Percentiles rank a stretch among this genome's conserved stretches.
Evolutionary conservation across 2,797 vertebrate species (phyloP).

Genomic region (Arnoldichthys spilopterus): DNA sequence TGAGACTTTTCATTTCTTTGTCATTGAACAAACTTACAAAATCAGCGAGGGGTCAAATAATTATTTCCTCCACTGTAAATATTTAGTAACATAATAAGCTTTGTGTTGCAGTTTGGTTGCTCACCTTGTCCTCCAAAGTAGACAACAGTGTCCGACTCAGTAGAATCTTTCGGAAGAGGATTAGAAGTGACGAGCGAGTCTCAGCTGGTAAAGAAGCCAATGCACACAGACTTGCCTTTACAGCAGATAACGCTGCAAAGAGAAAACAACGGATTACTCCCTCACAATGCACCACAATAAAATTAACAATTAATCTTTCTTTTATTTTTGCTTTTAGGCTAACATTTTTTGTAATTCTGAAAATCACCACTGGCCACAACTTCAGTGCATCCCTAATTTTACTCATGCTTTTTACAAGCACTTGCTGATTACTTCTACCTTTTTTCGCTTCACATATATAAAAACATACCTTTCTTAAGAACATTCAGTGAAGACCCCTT

Average conservation of each 20-base stretch:
- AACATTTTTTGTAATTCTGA: no score
- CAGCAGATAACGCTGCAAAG: conserved; percentile 6
- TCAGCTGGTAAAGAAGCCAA: conserved; percentile 14
- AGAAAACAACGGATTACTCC: not conserved
- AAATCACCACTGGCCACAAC: no score
- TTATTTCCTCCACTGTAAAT: no score
- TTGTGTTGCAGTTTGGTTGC: not conserved
- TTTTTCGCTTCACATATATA: not conserved
- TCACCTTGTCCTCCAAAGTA: conserved; percentile 35
- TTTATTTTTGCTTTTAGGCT: not conserved
- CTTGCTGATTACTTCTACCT: not conserved
- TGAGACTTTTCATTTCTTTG: no score
- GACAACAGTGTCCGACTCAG: conserved; percentile 7
- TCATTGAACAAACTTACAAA: no score
- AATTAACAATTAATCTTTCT: not conserved
- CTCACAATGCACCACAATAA: not conserved
- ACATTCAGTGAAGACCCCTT: not conserved
- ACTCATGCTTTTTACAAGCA: not conserved
- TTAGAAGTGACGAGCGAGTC: conserved; percentile 21
- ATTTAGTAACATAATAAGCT: no score
- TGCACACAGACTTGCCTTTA: conserved; percentile 20
- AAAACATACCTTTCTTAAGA: conserved; percentile 41
- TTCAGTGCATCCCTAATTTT: not conserved
- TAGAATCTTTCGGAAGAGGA: conserved; percentile 26
- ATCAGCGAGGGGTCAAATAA: no score